Evolutionary conservation across 2,113 vertebrate species (phyloP).

Genomic region (Garra rufa): DNA sequence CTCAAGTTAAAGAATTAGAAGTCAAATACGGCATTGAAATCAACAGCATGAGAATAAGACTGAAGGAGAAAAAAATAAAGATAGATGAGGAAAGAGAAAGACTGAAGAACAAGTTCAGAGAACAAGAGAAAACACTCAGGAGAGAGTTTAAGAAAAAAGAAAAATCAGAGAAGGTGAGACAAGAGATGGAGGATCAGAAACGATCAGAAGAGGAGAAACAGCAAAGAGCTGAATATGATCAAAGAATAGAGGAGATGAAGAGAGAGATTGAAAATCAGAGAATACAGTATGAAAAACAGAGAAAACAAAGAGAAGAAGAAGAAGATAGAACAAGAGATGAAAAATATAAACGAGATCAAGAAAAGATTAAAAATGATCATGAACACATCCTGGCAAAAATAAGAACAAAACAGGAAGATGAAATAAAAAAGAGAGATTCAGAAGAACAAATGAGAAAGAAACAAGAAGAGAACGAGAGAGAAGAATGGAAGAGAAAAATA

Average conservation of each 20-base stretch:
- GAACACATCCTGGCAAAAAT: neutral
- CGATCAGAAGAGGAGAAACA: neutral
- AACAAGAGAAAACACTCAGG: neutral
- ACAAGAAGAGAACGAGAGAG: neutral
- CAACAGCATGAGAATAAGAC: too few relatives aligned
- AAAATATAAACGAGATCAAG: neutral
- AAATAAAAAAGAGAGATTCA: neutral
- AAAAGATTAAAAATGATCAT: neutral
- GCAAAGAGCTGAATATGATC: neutral
- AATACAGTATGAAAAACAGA: neutral
- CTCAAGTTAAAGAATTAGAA: too few relatives aligned
- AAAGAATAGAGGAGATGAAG: neutral
- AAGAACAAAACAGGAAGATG: conserved; percentile 9
- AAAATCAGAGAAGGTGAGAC: neutral
- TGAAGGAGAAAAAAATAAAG: too few relatives aligned
- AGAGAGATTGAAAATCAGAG: conserved; percentile 14
- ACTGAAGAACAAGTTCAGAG: neutral
- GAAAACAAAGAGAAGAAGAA: too few relatives aligned
- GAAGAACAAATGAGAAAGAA: neutral
- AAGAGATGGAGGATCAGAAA: neutral
- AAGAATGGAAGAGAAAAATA: neutral
- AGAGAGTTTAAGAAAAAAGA: conserved; percentile 33
- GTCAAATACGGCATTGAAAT: too few relatives aligned
- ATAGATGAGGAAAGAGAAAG: neutral
- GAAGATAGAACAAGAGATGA: conserved; percentile 6